phyloP scores from a whole-genome alignment of 2,113 vertebrate species.

The Taurulus bubalis region DNA sequence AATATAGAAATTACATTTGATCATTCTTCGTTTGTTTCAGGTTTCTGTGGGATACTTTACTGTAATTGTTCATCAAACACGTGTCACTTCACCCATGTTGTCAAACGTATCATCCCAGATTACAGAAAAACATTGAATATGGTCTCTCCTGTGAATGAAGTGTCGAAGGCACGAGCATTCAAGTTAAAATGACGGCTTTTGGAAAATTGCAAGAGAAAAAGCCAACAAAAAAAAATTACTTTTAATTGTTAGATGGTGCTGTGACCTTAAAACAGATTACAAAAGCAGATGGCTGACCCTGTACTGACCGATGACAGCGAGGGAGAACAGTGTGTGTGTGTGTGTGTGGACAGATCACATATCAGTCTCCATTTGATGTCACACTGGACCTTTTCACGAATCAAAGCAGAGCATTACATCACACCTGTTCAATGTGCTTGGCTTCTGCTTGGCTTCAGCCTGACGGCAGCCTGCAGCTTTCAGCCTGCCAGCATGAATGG shows the following conservation, averaged over 20 bases:
- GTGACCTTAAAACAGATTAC: background rate
- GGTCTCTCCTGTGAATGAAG: background rate
- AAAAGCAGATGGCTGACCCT: constrained; percentile 33
- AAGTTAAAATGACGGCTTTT: background rate
- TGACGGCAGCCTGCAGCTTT: constrained; percentile 23
- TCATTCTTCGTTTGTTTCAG: constrained; percentile 29
- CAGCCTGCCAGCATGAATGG: constrained; percentile 15
- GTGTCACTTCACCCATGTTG: background rate
- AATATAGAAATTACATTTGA: constrained; percentile 35
- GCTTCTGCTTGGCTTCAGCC: constrained; percentile 21
- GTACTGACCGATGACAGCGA: constrained; percentile 21
- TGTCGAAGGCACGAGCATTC: background rate
- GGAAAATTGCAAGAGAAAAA: background rate
- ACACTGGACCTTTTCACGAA: constrained; percentile 65
- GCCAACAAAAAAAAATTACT: background rate
- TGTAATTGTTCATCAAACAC: background rate
- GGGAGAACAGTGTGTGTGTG: constrained; percentile 15
- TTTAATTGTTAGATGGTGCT: background rate
- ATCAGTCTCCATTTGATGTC: constrained; percentile 63
- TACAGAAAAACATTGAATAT: background rate
- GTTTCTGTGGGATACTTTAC: constrained; percentile 21
- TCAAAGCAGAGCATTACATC: constrained; percentile 71
- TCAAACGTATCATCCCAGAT: background rate
- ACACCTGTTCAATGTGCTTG: constrained; percentile 55
- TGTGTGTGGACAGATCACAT: constrained; percentile 53